A percentile compares a stretch with the other conserved stretches of the same genome.
These are phyloP conservation scores for Manduca sexta DNA, from an alignment of 1,140 invertebrate species.

Conservation along the genomic window DNA sequence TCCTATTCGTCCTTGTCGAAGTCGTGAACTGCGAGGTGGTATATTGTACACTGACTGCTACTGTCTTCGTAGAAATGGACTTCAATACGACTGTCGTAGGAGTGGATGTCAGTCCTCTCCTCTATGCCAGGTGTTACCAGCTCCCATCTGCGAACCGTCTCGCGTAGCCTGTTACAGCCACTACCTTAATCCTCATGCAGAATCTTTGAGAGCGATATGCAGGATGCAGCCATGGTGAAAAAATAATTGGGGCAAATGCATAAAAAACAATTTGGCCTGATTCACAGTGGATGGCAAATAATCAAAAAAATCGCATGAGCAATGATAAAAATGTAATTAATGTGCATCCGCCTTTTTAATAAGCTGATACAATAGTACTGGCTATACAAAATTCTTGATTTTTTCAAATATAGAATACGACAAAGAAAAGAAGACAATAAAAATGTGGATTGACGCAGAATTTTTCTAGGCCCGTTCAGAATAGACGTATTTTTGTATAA, in stretches of 20 bases:
- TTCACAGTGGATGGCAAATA: neutral
- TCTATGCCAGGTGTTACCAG: slow-evolving; percentile 77
- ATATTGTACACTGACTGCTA: slow-evolving; percentile 79
- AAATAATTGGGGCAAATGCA: neutral
- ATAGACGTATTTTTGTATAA: slow-evolving; percentile 38
- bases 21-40: slow-evolving; percentile 78
- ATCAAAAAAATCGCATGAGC: neutral
- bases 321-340: neutral
- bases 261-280: neutral
- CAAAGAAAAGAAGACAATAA: slow-evolving; percentile 23
- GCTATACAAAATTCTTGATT: neutral
- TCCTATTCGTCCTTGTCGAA: slow-evolving; percentile 58
- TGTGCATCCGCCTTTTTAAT: neutral
- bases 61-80: slow-evolving; percentile 81
- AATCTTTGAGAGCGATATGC: slow-evolving; percentile 40
- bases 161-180: slow-evolving; percentile 46
- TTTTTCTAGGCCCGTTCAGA: slow-evolving; percentile 22
- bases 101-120: slow-evolving; percentile 78
- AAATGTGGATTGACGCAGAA: slow-evolving; percentile 30
- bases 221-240: slow-evolving; percentile 21
- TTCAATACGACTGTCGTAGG: slow-evolving; percentile 82
- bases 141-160: slow-evolving; percentile 78
- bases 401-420: slow-evolving; percentile 17
- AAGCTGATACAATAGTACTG: neutral
- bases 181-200: slow-evolving; percentile 44